Evolutionary conservation across 2,113 vertebrate species (phyloP).

Genomic region (Gasterosteus aculeatus): DNA sequence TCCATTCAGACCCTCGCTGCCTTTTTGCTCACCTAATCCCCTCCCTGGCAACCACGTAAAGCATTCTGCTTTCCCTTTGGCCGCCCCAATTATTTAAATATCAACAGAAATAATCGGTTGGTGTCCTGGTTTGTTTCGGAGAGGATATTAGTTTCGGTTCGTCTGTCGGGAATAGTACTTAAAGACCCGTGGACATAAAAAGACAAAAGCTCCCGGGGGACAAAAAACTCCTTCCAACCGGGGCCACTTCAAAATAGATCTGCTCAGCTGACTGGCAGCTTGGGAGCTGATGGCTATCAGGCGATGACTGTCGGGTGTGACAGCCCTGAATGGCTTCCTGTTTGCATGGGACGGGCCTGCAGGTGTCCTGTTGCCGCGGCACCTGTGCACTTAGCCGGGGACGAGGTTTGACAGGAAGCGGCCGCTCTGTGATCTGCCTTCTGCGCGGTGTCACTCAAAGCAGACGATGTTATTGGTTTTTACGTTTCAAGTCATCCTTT

Average conservation of each 20-base stretch:
- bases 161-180: slow-evolving; percentile 33
- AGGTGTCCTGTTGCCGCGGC: slow-evolving; percentile 23
- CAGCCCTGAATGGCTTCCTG: slow-evolving; percentile 12
- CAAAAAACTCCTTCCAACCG: slow-evolving; percentile 21
- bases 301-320: slow-evolving; percentile 37
- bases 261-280: slow-evolving; percentile 26
- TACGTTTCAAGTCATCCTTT: slow-evolving; percentile 4
- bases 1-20: slow-evolving; percentile 60
- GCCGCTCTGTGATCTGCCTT: slow-evolving; percentile 9
- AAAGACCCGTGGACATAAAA: slow-evolving; percentile 11
- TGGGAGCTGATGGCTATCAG: not conserved
- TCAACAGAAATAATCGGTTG: slow-evolving; percentile 45
- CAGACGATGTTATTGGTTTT: not conserved
- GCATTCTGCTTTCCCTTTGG: slow-evolving; percentile 44
- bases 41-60: slow-evolving; percentile 68
- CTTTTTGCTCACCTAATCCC: slow-evolving; percentile 68
- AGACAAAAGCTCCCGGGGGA: slow-evolving; percentile 16
- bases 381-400: slow-evolving; percentile 31
- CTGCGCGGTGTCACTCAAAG: slow-evolving; percentile 3
- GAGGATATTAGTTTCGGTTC: slow-evolving; percentile 28
- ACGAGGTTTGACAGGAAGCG: slow-evolving; percentile 25
- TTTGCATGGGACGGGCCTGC: slow-evolving; percentile 50
- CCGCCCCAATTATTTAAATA: slow-evolving; percentile 50
- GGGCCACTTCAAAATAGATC: slow-evolving; percentile 19
- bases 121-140: slow-evolving; percentile 36